Base-by-base conservation (phyloP, 2,797 vertebrate genomes). In the Alauda arvensis region DNA sequence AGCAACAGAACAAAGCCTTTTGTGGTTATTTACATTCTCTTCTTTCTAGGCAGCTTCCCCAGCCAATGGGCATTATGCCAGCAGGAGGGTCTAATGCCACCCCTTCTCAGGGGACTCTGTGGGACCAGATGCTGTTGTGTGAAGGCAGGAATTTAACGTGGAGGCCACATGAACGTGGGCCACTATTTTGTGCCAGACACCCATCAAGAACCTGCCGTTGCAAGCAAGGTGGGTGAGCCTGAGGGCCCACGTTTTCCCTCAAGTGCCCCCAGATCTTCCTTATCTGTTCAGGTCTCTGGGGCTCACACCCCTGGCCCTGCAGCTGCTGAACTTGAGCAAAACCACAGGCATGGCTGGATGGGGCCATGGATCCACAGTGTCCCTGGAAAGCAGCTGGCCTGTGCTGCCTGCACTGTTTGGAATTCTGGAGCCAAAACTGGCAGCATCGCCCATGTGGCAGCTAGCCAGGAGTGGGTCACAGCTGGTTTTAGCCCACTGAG, bases 241-340 rank as follows among this genome's bases (percentile, higher is more conserved):
- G 34, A 10, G 11, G 26, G 34, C 10, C n/a, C 12, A 0, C 0
- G n/a, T 17, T 37, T 51, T 49, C 51, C 55, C 67, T 8, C 0
- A 0, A 3, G 43, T 14, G 49, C 46, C 51, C 24, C 10, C 33
- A 51, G n/a, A 28, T 29, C 4, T 19, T 25, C 10, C 25, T 37
- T 3, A 7, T 15, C 24, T 3, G 1, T 34, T 26, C 0, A 4
- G 15, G 20, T 31, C 14, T 23, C 31, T 6, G 15, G 43, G 56
- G 33, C 61, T 52, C 0, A 0, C 17, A 3, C 16, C 1, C 6
- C 18, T 3, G 33, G 45, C 46, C 15, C 1, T 0, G 1, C 13
- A 26, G 71, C 21, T 12, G 31, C 86, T 52, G 59, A 21, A 9
- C 34, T 6, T 18, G 19, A 14, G 65, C 0, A 9, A 39, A 55